Conservation (phyloP, 1,140 invertebrate genomes). For the Musca vetustissima region DNA sequence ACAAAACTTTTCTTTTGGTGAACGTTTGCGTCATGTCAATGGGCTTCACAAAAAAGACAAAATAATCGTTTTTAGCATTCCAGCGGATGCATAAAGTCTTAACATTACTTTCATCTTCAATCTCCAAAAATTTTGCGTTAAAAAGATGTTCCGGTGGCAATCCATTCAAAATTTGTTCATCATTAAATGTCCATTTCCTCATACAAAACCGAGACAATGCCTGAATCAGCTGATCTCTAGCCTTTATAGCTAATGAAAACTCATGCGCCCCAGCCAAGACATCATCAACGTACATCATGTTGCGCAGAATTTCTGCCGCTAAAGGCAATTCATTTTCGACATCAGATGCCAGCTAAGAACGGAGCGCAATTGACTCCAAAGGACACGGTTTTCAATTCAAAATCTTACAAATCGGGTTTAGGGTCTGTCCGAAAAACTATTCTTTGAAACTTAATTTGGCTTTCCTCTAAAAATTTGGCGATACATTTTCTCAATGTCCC, state of each 20-base stretch:
- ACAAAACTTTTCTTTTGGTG: slow-evolving; percentile 12
- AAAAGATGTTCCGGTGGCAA: background rate
- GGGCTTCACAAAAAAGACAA: too few relatives aligned
- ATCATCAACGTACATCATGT: background rate
- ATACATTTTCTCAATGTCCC: slow-evolving; percentile 16
- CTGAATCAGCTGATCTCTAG: background rate
- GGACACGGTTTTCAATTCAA: background rate
- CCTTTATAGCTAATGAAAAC: background rate
- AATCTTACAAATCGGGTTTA: background rate
- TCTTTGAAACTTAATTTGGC: background rate
- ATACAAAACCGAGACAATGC: background rate
- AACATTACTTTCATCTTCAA: background rate
- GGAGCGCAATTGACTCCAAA: background rate
- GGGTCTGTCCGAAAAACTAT: background rate
- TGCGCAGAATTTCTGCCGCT: background rate
- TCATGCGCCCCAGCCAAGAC: background rate
- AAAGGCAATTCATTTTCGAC: background rate
- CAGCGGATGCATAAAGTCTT: too few relatives aligned
- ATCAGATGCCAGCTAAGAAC: background rate
- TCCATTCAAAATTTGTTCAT: background rate
- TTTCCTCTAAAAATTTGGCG: background rate
- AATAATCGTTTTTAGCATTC: too few relatives aligned
- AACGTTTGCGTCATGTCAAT: background rate
- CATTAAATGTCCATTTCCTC: slow-evolving; percentile 6
- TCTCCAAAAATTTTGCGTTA: background rate